Evolutionary conservation across 1,140 invertebrate species (phyloP).

Genomic region (Aphidius ervi): DNA sequence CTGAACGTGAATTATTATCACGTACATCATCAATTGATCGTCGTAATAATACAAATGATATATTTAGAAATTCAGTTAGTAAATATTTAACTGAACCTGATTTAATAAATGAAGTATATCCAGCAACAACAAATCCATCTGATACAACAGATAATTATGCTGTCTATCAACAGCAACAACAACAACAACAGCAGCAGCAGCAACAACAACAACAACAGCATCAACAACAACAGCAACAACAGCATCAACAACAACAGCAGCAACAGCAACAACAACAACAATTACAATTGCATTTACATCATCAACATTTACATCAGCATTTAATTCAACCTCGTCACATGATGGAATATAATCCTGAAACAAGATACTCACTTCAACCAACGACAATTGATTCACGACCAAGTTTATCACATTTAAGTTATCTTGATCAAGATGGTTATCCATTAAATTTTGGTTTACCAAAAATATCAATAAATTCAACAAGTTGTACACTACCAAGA

Average conservation of each 20-base stretch:
- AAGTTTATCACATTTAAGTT: constrained; percentile 36
- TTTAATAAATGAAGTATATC: constrained; percentile 46
- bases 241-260: no score
- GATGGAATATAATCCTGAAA: constrained; percentile 30
- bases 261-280: no score
- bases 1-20: constrained; percentile 32
- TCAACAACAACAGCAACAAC: no score
- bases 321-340: constrained; percentile 27
- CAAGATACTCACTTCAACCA: constrained; percentile 37
- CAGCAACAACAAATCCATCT: constrained; percentile 26
- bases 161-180: constrained; percentile 26
- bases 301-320: no score
- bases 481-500: constrained; percentile 53
- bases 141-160: constrained; percentile 25
- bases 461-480: constrained; percentile 56
- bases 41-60: constrained; percentile 30
- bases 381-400: constrained; percentile 30
- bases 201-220: no score
- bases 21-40: constrained; percentile 37
- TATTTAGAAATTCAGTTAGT: constrained; percentile 35
- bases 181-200: constrained; percentile 9
- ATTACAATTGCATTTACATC: no score
- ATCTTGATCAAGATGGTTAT: constrained; percentile 70
- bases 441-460: constrained; percentile 76
- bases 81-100: constrained; percentile 47